Evolutionary conservation across 2,888 invertebrate genomes (phyloP).

Genomic region (Heteromyza rotundicornis): DNA sequence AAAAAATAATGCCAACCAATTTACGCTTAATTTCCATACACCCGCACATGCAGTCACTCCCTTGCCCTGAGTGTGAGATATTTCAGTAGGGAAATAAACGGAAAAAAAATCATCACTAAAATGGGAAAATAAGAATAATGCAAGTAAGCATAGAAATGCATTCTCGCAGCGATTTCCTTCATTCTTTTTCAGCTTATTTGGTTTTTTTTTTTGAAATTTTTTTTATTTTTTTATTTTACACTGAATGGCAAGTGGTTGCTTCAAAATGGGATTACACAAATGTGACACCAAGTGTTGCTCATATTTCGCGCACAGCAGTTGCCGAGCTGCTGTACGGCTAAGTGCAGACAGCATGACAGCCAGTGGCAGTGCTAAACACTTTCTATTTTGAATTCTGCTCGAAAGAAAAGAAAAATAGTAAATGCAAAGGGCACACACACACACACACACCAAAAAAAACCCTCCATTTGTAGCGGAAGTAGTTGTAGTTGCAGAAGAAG

Average conservation of each 20-base stretch:
- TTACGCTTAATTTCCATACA: constrained; percentile 14
- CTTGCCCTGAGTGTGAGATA: background rate
- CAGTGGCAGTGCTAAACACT: background rate
- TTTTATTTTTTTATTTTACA: too few relatives aligned
- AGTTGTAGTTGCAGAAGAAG: background rate
- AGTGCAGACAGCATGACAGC: background rate
- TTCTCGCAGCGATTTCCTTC: too few relatives aligned
- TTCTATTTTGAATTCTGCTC: background rate
- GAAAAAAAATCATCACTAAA: background rate
- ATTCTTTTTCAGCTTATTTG: too few relatives aligned
- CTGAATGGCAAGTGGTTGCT: too few relatives aligned
- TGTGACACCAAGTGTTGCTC: background rate
- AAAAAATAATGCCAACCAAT: constrained; percentile 23
- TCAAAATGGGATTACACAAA: background rate
- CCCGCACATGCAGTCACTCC: background rate
- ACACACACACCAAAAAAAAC: too few relatives aligned
- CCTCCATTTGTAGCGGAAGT: too few relatives aligned
- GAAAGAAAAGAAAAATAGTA: background rate
- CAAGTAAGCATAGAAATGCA: too few relatives aligned
- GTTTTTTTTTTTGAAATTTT: too few relatives aligned
- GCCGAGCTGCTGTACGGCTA: too few relatives aligned
- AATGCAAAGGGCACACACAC: too few relatives aligned
- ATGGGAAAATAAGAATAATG: background rate
- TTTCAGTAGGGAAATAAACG: background rate
- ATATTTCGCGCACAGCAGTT: background rate